Evolutionary conservation across 2,113 vertebrate genomes (phyloP).

Genomic region (Scatophagus argus): DNA sequence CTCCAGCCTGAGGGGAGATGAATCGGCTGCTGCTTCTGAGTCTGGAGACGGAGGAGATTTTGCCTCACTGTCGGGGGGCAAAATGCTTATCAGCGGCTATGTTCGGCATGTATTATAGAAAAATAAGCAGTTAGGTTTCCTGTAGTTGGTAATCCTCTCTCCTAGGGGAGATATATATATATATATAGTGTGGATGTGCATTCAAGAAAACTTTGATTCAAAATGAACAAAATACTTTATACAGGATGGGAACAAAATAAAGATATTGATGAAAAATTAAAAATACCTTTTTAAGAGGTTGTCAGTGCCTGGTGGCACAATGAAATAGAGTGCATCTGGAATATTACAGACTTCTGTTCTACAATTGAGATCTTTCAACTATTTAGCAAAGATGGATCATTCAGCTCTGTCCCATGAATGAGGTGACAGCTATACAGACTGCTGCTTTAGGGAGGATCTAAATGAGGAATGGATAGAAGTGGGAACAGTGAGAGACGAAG

Average conservation of each 20-base stretch:
- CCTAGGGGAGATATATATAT: background rate
- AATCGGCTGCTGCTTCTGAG: constrained; percentile 55
- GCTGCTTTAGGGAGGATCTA: constrained; percentile 38
- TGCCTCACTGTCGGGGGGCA: constrained; percentile 29
- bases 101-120: constrained; percentile 36
- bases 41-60: constrained; percentile 39
- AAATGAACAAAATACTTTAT: background rate
- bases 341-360: constrained; percentile 2
- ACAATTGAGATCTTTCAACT: constrained; percentile 15
- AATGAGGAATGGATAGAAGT: constrained; percentile 60
- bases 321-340: background rate
- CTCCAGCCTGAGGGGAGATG: constrained; percentile 56
- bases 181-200: constrained; percentile 8
- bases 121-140: constrained; percentile 45
- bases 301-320: background rate
- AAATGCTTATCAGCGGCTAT: constrained; percentile 47
- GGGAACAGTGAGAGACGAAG: constrained; percentile 48
- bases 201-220: constrained; percentile 10
- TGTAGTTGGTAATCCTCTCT: constrained; percentile 21
- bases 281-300: background rate
- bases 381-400: constrained; percentile 33
- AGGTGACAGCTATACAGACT: constrained; percentile 34
- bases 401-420: constrained; percentile 24
- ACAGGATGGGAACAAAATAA: background rate
- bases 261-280: background rate